A percentile compares a stretch with the other conserved stretches of the same genome.
These are phyloP conservation scores for Acanthiza pusilla DNA, from an alignment of 2,797 vertebrate genomes.

Conservation along the genomic window DNA sequence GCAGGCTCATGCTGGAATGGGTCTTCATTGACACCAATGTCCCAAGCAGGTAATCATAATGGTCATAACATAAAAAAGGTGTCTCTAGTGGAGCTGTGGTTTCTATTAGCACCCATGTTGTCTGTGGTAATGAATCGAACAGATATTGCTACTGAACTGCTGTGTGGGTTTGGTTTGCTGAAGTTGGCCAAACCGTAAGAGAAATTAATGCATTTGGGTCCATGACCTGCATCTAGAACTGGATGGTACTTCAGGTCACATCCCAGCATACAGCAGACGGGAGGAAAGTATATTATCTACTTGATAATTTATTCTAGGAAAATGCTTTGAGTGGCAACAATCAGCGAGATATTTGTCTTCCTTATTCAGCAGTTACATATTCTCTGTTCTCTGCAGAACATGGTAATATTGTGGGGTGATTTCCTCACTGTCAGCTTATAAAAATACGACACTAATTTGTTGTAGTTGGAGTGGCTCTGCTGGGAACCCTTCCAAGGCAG, in stretches of 20 bases:
- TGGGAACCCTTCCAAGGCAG: constrained; percentile 56
- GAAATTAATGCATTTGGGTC: neutral
- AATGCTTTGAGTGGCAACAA: constrained; percentile 19
- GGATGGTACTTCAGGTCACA: neutral
- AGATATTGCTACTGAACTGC: neutral
- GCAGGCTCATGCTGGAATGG: neutral
- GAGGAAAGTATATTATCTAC: neutral
- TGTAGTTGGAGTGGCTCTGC: constrained; percentile 56
- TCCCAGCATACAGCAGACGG: neutral
- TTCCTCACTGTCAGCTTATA: constrained; percentile 58
- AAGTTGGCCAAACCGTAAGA: neutral
- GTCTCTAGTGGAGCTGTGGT: neutral
- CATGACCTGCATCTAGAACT: neutral
- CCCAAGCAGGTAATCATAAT: neutral
- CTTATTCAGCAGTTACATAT: constrained; percentile 43
- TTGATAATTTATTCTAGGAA: constrained; percentile 18
- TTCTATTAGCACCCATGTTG: neutral
- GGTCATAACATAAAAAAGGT: neutral
- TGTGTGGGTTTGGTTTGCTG: neutral
- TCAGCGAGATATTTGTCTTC: neutral
- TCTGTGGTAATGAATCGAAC: neutral
- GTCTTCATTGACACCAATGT: neutral
- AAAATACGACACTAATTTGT: constrained; percentile 56
- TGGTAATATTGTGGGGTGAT: constrained; percentile 54
- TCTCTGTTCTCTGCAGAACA: constrained; percentile 44